These are phyloP conservation scores for Aphidius ervi DNA, from an alignment of 1,140 invertebrate genomes.

Conservation along the genomic window DNA sequence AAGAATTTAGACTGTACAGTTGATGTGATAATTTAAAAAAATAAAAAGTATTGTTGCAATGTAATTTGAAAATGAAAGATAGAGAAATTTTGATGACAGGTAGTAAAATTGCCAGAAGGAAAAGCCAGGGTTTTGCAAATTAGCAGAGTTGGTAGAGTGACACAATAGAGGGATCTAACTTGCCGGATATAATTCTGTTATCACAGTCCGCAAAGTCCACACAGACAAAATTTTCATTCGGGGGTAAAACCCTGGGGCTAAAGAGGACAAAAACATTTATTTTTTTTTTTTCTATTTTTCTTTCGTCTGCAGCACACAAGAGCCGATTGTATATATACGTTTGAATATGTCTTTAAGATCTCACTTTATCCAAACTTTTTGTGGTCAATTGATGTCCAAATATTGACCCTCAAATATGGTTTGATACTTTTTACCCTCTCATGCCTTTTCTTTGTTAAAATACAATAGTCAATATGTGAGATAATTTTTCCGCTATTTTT, in stretches of 20 bases:
- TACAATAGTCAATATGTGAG: too few species aligned
- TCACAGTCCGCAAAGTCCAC: conserved; percentile 35
- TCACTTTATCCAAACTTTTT: conserved; percentile 18
- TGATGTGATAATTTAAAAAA: neutral
- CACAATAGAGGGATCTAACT: conserved; percentile 26
- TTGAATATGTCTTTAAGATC: conserved; percentile 12
- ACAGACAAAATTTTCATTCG: conserved; percentile 33
- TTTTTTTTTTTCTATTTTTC: conserved; percentile 7
- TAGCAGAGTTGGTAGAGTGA: conserved; percentile 24
- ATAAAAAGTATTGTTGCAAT: neutral
- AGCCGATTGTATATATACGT: neutral
- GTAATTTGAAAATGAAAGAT: neutral
- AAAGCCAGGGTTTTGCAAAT: conserved; percentile 33
- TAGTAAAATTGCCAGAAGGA: conserved; percentile 6
- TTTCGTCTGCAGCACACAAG: neutral
- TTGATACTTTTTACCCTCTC: too few species aligned
- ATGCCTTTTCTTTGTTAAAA: too few species aligned
- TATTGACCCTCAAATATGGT: conserved; percentile 40
- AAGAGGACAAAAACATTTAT: neutral
- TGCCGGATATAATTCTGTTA: conserved; percentile 39
- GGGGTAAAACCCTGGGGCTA: too few species aligned
- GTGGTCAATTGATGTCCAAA: conserved; percentile 40
- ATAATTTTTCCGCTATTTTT: too few species aligned
- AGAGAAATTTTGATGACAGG: neutral
- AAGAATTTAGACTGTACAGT: too few species aligned